Evolutionary conservation across 2,888 invertebrate species (phyloP).

Genomic region (Leptinotarsa tumamoca): DNA sequence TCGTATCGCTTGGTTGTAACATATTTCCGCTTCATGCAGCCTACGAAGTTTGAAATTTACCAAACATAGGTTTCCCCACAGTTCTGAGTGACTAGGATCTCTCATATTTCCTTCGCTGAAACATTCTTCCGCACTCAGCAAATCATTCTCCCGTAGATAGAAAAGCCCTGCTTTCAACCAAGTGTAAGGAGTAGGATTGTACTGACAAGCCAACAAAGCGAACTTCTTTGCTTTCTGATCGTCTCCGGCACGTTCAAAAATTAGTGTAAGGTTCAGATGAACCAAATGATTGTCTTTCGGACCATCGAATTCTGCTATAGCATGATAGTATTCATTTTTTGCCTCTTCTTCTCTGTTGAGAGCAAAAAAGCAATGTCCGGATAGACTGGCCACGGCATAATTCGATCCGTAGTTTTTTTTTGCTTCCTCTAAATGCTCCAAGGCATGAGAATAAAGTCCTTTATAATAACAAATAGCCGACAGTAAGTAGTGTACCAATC

Average conservation of each 20-base stretch:
- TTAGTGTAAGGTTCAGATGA: slow-evolving; percentile 57
- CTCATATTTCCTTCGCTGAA: slow-evolving; percentile 61
- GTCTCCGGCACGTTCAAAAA: slow-evolving; percentile 53
- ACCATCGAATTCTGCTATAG: slow-evolving; percentile 57
- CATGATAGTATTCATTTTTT: slow-evolving; percentile 56
- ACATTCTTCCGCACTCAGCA: slow-evolving; percentile 64
- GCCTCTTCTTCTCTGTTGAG: slow-evolving; percentile 54
- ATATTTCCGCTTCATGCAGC: slow-evolving; percentile 60
- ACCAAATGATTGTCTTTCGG: slow-evolving; percentile 61
- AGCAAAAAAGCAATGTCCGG: slow-evolving; percentile 60
- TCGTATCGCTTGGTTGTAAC: slow-evolving; percentile 59
- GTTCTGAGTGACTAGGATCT: slow-evolving; percentile 60
- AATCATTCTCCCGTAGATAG: slow-evolving; percentile 58
- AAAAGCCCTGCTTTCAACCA: slow-evolving; percentile 59
- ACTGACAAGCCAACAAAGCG: slow-evolving; percentile 60
- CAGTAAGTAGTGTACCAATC: slow-evolving; percentile 60
- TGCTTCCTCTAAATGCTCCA: slow-evolving; percentile 60
- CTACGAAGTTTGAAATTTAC: slow-evolving; percentile 61
- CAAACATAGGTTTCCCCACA: slow-evolving; percentile 63
- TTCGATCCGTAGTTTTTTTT: slow-evolving; percentile 57
- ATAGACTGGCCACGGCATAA: slow-evolving; percentile 57
- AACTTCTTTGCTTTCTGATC: slow-evolving; percentile 59
- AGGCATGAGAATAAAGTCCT: slow-evolving; percentile 57
- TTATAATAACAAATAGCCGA: slow-evolving; percentile 60
- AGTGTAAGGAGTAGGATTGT: slow-evolving; percentile 61